phyloP scores from a whole-genome alignment of 1,140 invertebrate species.

The Drosophila chauvacae region DNA sequence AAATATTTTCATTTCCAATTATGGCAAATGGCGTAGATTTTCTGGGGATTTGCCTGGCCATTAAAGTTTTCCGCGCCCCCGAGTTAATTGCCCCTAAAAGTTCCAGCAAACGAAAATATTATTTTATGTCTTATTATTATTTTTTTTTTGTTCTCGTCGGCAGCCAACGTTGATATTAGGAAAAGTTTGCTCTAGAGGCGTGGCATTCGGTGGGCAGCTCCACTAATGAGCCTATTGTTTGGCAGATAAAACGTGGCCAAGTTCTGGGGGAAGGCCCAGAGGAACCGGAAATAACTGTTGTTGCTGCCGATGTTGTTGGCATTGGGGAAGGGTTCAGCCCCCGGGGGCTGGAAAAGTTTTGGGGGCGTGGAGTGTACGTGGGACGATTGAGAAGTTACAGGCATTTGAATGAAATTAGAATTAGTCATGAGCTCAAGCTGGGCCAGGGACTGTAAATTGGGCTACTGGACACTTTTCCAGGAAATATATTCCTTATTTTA shows the following conservation, averaged over 20 bases:
- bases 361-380: slow-evolving; percentile 19
- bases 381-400: slow-evolving; percentile 30
- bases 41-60: slow-evolving; percentile 31
- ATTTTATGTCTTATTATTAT: slow-evolving; percentile 61
- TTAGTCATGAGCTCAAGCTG: background rate
- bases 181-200: slow-evolving; percentile 62
- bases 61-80: slow-evolving; percentile 46
- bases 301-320: slow-evolving; percentile 45
- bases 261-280: slow-evolving; percentile 4
- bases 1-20: slow-evolving; percentile 67
- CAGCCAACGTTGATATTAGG: slow-evolving; percentile 59
- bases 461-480: background rate
- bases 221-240: slow-evolving; percentile 79
- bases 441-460: background rate
- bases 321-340: slow-evolving; percentile 56
- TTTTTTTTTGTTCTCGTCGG: background rate
- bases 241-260: slow-evolving; percentile 52
- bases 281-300: slow-evolving; percentile 51
- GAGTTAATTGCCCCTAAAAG: slow-evolving; percentile 69
- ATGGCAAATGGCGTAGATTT: slow-evolving; percentile 37
- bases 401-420: slow-evolving; percentile 8
- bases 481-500: background rate
- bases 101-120: slow-evolving; percentile 75
- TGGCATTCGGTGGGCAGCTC: slow-evolving; percentile 27
- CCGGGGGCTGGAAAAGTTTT: slow-evolving; percentile 37